Evolutionary conservation across 2,797 vertebrate genomes (phyloP).

Genomic region (Ficedula albicollis): DNA sequence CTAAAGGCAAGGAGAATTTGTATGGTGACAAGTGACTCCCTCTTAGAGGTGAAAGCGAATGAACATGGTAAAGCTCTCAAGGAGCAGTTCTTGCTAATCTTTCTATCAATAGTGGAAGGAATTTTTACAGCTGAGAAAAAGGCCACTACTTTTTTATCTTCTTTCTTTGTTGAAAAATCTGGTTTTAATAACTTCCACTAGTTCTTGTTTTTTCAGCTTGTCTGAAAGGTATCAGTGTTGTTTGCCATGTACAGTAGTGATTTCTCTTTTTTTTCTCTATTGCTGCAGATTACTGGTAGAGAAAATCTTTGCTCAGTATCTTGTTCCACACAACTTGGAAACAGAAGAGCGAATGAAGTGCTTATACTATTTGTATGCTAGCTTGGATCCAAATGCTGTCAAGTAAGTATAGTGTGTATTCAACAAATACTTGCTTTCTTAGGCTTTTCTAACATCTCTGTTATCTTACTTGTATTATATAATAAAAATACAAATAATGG

Average conservation of each 20-base stretch:
- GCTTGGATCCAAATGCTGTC: slow-evolving; percentile 97
- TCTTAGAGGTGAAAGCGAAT: not conserved
- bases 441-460: not conserved
- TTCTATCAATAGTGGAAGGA: not conserved
- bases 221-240: not conserved
- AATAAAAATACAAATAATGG: not conserved
- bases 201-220: not conserved
- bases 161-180: not conserved
- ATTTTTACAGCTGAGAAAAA: not conserved
- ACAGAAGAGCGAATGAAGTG: slow-evolving; percentile 99
- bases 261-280: not conserved
- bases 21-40: not conserved
- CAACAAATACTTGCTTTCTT: not conserved
- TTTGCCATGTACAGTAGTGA: not conserved
- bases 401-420: slow-evolving; percentile 82
- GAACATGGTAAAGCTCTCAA: not conserved
- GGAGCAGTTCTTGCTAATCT: not conserved
- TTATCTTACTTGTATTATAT: not conserved
- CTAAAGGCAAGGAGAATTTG: not conserved
- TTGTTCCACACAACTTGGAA: slow-evolving; percentile 97
- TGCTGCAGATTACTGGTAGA: slow-evolving; percentile 90
- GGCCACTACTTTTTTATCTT: not conserved
- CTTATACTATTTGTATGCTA: slow-evolving; percentile 98
- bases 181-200: not conserved
- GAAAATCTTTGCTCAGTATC: slow-evolving; percentile 98